phyloP scores from a whole-genome alignment of 2,888 invertebrate genomes.

The Mimumesa dahlbomi region DNA sequence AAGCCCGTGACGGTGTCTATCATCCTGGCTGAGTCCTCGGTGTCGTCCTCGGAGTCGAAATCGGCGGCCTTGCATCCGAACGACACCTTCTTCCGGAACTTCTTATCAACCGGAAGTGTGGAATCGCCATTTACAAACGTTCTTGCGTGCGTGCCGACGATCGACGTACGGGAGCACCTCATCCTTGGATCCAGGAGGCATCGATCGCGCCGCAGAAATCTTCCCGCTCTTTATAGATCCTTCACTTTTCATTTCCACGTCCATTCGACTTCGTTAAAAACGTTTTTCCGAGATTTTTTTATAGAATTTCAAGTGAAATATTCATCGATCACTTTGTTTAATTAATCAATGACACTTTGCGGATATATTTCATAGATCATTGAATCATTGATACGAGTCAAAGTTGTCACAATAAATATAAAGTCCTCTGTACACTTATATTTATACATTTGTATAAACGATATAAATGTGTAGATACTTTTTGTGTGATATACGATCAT shows the following conservation, averaged over 20 bases:
- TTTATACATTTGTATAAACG: too few species aligned
- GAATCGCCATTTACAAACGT: slow-evolving; percentile 1
- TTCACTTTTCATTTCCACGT: slow-evolving; percentile 1
- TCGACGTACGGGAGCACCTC: slow-evolving; percentile 1
- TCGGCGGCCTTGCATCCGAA: neutral
- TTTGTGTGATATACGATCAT: too few species aligned
- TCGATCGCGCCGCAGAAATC: neutral
- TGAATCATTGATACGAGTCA: too few species aligned
- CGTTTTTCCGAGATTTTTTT: too few species aligned
- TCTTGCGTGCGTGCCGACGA: neutral
- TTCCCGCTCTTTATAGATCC: neutral
- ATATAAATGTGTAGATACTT: too few species aligned
- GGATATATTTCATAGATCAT: too few species aligned
- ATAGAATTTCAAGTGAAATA: too few species aligned
- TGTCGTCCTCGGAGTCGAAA: neutral
- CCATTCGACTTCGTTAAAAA: neutral
- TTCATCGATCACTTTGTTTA: too few species aligned
- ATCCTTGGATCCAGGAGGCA: slow-evolving; percentile 3
- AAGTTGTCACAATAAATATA: too few species aligned
- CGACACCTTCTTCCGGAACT: neutral
- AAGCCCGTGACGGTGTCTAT: slow-evolving; percentile 50
- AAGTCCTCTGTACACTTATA: too few species aligned
- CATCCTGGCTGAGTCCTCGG: slow-evolving; percentile 23
- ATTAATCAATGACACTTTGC: too few species aligned
- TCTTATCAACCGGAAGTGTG: neutral